These are phyloP conservation scores for Remorina albescens DNA, from an alignment of 2,797 vertebrate genomes.

Conservation along the genomic window DNA sequence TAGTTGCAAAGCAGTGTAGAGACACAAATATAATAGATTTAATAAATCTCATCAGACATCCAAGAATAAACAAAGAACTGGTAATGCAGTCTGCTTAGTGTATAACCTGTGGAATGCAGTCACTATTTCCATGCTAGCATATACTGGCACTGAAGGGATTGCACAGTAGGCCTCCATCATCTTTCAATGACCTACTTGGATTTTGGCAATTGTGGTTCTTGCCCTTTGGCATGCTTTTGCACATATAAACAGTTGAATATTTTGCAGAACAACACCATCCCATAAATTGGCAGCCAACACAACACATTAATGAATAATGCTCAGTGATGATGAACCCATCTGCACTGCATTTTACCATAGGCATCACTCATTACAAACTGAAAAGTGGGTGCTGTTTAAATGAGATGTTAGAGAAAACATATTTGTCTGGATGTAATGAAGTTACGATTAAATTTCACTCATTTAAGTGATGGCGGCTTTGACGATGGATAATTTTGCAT, in stretches of 20 bases:
- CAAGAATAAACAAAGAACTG: conserved; percentile 33
- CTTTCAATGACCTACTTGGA: conserved; percentile 81
- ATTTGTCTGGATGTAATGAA: conserved; percentile 62
- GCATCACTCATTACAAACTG: conserved; percentile 25
- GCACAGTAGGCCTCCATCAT: conserved; percentile 50
- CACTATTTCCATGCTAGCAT: conserved; percentile 59
- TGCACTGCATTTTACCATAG: conserved; percentile 28
- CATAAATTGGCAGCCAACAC: conserved; percentile 55
- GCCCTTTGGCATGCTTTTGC: conserved; percentile 75
- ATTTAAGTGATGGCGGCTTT: conserved; percentile 67
- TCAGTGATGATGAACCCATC: conserved; percentile 48
- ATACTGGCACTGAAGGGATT: conserved; percentile 45
- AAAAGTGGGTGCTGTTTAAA: conserved; percentile 45
- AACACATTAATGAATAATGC: conserved; percentile 66
- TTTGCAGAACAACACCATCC: conserved; percentile 63
- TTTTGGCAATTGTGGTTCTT: conserved; percentile 73
- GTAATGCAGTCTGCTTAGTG: too few species aligned
- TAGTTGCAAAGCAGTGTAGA: too few species aligned
- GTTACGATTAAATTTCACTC: conserved; percentile 62
- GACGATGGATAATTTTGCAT: conserved; percentile 63
- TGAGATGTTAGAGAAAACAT: conserved; percentile 44
- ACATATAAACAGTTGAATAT: conserved; percentile 70
- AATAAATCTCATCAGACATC: conserved; percentile 27
- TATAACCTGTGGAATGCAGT: conserved; percentile 50
- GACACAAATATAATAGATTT: conserved; percentile 25